Base-by-base conservation (phyloP, 2,113 vertebrate genomes). In the Mormyrus iriodes region DNA sequence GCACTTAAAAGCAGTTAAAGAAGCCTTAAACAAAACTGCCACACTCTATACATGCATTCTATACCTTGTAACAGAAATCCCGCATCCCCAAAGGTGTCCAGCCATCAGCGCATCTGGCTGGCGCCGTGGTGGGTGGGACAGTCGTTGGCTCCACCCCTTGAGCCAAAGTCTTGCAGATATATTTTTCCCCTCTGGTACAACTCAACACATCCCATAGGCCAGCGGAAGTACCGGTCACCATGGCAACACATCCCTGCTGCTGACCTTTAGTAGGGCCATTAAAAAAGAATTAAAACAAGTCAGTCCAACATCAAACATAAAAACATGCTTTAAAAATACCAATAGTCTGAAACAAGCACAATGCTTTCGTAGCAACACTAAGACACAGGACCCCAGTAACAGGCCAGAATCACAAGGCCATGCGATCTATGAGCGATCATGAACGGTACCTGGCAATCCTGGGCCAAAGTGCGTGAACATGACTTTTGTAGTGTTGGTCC, bases 141-240 rank as follows among this genome's bases (percentile, higher is more conserved):
- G 96, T 95, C 4, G 98, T 97, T 31, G 91, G 65, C 0, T 96
- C 95, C 1, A 96, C 95, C 86, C 97, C 98, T 53, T 97, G 96
- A 61, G 97, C 97, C 95, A 95, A 95, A 8, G 96, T 90, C 91
- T 98, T 99, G 92, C 98, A 99, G 44, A 99, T 95, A 93, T 97
- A 99, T 89, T 98, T 99, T 88, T 96, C 96, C 69, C 93, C 96
- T 88, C 96, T 97, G 58, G 96, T 95, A 92, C 98, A 99, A 87
- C 94, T 96, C 90, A 98, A 90, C 89, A 98, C 92, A 94, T 98
- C 97, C 98, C 98, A 99, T 91, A 99, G 95, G 90, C 98, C 98
- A 48, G 97, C 97, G 51, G 96, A 90, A 91, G 93, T 87, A 49
- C 98, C 98, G n/a, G 97, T 99, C 85, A 90, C 96, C 95, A 99